Conservation (phyloP, 2,888 invertebrate genomes). For the Ceratothoa steindachneri region DNA sequence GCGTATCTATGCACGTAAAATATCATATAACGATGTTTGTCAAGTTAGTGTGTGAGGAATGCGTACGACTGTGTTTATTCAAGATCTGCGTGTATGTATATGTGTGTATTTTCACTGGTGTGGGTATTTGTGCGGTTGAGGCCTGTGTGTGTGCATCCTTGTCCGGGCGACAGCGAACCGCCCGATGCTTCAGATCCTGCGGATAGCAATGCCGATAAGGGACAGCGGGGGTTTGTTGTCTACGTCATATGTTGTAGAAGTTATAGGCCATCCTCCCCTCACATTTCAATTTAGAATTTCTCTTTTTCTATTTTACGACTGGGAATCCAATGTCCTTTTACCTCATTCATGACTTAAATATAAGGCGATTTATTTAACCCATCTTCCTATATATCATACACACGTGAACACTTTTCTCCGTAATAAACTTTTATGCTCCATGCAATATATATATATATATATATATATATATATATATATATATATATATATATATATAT, state of each 20-base stretch:
- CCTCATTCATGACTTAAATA: not conserved
- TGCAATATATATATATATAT: not conserved
- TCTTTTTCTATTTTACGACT: not conserved
- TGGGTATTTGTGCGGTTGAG: too few relatives aligned
- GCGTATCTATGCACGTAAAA: too few relatives aligned
- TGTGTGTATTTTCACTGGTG: too few relatives aligned
- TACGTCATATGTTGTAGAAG: conserved; percentile 1
- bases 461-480: not conserved
- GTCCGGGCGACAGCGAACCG: too few relatives aligned
- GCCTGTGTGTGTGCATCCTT: too few relatives aligned
- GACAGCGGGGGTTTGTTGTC: conserved; percentile 1
- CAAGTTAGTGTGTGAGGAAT: too few relatives aligned
- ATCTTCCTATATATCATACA: not conserved
- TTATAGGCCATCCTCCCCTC: conserved; percentile 3
- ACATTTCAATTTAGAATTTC: conserved; percentile 7
- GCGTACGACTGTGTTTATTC: too few relatives aligned
- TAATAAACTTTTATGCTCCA: not conserved
- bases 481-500: not conserved
- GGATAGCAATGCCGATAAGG: not conserved
- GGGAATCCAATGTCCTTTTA: not conserved
- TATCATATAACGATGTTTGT: too few relatives aligned
- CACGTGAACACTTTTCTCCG: not conserved
- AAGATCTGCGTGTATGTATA: too few relatives aligned
- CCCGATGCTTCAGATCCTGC: too few relatives aligned
- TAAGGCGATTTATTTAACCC: not conserved